These are phyloP conservation scores for Agapostemon virescens DNA, from an alignment of 2,888 invertebrate species.

Conservation along the genomic window DNA sequence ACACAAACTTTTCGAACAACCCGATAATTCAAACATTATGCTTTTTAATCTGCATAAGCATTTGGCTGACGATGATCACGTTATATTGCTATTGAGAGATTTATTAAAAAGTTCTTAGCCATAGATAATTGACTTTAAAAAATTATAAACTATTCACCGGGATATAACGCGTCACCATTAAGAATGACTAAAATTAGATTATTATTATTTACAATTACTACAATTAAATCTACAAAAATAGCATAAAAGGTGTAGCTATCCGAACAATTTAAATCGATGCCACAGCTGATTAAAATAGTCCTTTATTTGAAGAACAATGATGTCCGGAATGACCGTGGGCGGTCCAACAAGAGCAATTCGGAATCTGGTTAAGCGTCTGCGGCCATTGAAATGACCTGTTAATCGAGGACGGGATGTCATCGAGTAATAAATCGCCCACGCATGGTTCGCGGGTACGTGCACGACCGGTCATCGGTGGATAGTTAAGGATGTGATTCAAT, in stretches of 20 bases:
- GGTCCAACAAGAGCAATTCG: slow-evolving; percentile 4
- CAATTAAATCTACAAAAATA: too few relatives aligned
- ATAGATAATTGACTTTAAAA: neutral
- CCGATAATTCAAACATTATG: neutral
- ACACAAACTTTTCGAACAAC: too few relatives aligned
- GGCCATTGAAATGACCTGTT: slow-evolving; percentile 39
- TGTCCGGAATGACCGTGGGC: slow-evolving; percentile 15
- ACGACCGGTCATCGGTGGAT: slow-evolving; percentile 61
- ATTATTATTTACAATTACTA: neutral
- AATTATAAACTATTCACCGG: neutral
- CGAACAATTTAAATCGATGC: neutral
- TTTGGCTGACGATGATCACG: neutral
- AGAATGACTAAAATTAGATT: too few relatives aligned
- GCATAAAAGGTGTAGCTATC: neutral
- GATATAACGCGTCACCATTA: too few relatives aligned
- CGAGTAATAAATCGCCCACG: slow-evolving; percentile 48
- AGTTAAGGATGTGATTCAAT: slow-evolving; percentile 69
- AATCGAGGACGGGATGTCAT: slow-evolving; percentile 49
- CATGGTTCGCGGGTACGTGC: slow-evolving; percentile 34
- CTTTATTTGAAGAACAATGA: neutral
- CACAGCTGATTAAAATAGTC: neutral
- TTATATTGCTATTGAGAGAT: neutral
- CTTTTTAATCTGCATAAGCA: neutral
- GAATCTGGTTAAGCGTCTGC: slow-evolving; percentile 39
- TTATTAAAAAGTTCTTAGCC: neutral